Evolutionary conservation across 23 tunicate genomes (phyloP), one percentile per base, ranked within the genome.

Genomic region (Aplidium turbinatum): DNA sequence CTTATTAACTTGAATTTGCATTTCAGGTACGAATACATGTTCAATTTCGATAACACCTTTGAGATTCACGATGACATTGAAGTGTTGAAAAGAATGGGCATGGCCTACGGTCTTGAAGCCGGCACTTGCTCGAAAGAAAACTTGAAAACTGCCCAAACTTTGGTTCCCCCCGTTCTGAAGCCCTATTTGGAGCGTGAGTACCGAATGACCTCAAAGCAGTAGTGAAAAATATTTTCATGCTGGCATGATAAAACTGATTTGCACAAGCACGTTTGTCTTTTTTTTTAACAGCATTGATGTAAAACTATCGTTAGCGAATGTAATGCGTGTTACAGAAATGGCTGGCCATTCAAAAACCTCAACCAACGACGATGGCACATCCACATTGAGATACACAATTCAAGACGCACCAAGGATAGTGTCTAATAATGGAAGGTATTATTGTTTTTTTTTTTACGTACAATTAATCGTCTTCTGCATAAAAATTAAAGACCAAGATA

Each of bases 61-160:
- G 99, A 95, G 52, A 91, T 95, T 6, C 99, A 95, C 71, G 99
- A 95, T 76, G 99, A 95, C 58, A 91, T 95, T 32, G 99, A 95
- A 68, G 96, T 95, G 45, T 54, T 95, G 28, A 95, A 93, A 63
- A 77, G 98, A 24, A 93, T 93, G 98, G 98, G 98, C 3, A 85
- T 93, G 98, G 97, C 97, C 1, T 91, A 84, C 55, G 91, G 91
- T 23, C 60, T 91, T 36, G 97, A 91, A 38, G 38, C 84, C 7
- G 92, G 92, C 6, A 24, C 62, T 19, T 91, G 97, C 38, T 71
- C 82, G 6, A 13, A 48, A 0, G 90, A 91, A 47, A 69, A 91
- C 48, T 38, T 91, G 36, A 73, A 56, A 29, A 76, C 79, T 18
- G 97, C 97, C 0, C 72, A 64, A 64, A 56, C 85, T 18, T 78